Conservation (phyloP, 1,140 invertebrate genomes). For the Acromyrmex charruanus region DNA sequence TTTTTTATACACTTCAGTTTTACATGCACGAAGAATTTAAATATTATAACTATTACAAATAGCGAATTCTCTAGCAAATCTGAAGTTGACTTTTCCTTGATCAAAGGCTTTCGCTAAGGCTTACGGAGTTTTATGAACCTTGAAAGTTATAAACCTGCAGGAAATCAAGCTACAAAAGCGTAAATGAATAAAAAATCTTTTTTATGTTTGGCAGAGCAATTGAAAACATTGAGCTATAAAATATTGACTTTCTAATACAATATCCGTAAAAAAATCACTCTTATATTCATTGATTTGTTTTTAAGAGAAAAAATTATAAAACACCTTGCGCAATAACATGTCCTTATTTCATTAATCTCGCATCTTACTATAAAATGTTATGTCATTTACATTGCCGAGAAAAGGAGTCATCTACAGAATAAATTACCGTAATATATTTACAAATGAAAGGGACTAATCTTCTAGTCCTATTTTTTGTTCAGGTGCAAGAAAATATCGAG, state of each 20-base stretch:
- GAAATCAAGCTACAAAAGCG: background rate
- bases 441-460: conserved; percentile 54
- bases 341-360: conserved; percentile 26
- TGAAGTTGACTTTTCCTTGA: conserved; percentile 1
- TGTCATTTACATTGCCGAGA: conserved; percentile 35
- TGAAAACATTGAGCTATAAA: conserved; percentile 26
- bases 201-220: conserved; percentile 1
- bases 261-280: background rate
- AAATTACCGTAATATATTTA: conserved; percentile 70
- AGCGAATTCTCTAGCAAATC: conserved; percentile 6
- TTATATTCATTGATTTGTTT: background rate
- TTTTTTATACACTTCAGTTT: conserved; percentile 64
- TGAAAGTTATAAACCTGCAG: conserved; percentile 3
- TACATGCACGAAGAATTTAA: conserved; percentile 40
- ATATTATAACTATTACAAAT: background rate
- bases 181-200: conserved; percentile 18
- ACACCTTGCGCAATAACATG: conserved; percentile 13
- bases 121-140: background rate
- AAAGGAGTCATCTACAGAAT: conserved; percentile 58
- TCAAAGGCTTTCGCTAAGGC: conserved; percentile 21
- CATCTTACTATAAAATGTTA: conserved; percentile 40
- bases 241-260: background rate
- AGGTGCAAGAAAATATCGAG: conserved; percentile 64
- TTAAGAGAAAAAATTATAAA: conserved; percentile 17
- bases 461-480: conserved; percentile 50